Conservation (phyloP, 2,888 invertebrate species). For the Drosophila nr. medialis region DNA sequence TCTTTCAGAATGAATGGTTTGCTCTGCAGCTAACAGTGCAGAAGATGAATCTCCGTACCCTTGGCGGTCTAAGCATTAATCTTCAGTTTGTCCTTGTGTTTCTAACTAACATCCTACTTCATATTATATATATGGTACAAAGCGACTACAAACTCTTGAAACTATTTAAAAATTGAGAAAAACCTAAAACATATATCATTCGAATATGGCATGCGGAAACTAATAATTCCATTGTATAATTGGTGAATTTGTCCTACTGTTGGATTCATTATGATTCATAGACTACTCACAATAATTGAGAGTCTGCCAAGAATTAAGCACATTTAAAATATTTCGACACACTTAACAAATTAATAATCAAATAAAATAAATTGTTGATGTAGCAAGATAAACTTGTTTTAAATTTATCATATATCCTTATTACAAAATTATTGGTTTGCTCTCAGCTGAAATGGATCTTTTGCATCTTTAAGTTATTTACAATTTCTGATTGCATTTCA, state of each 20-base stretch:
- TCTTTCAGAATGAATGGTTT: constrained; percentile 39
- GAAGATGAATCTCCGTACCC: constrained; percentile 11
- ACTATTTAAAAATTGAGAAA: too few species aligned
- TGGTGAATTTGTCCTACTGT: too few species aligned
- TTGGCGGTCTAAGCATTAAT: constrained; percentile 32
- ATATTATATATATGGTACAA: constrained; percentile 37
- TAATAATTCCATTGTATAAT: too few species aligned
- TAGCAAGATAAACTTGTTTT: not conserved
- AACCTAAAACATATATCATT: not conserved
- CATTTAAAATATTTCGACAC: constrained; percentile 13
- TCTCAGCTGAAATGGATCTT: too few species aligned
- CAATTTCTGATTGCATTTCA: constrained; percentile 11
- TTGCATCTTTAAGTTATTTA: constrained; percentile 11
- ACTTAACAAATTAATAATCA: not conserved
- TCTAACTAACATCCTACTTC: not conserved
- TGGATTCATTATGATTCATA: not conserved
- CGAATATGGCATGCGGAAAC: constrained; percentile 4
- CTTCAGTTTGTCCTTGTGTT: constrained; percentile 1
- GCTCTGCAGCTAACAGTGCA: constrained; percentile 32
- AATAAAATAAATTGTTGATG: constrained; percentile 26
- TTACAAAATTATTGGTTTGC: constrained; percentile 37
- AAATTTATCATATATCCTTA: not conserved
- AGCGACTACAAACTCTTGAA: constrained; percentile 13
- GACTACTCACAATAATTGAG: constrained; percentile 7
- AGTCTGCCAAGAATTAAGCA: not conserved